Percentiles rank a stretch among this genome's conserved stretches.
Conservation (phyloP, 2,888 invertebrate genomes). For the Gymnocheta viridis region DNA sequence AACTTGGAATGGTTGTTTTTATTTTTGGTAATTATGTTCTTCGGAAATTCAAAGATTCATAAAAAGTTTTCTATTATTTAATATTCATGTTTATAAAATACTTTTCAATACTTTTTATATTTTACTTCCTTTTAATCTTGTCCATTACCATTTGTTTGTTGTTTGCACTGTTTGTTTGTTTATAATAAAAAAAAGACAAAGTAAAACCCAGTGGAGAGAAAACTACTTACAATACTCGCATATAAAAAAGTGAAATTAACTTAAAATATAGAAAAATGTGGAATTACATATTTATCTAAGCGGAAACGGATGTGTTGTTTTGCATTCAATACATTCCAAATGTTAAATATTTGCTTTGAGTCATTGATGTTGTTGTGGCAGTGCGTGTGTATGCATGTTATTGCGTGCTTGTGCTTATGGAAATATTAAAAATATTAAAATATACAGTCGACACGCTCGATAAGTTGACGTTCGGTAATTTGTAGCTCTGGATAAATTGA, state of each 20-base stretch:
- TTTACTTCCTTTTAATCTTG: neutral
- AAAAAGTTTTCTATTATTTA: neutral
- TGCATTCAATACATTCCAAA: slow-evolving; percentile 21
- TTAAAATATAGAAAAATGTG: neutral
- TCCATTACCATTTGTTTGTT: no score
- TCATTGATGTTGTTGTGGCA: neutral
- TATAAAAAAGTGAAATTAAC: neutral
- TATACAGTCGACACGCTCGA: no score
- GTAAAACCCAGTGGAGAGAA: no score
- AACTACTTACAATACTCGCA: neutral
- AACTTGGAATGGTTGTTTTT: neutral
- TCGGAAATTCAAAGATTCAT: neutral
- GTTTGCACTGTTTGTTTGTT: no score
- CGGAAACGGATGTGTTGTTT: slow-evolving; percentile 54
- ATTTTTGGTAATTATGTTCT: neutral
- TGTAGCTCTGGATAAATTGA: no score
- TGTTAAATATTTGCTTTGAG: neutral
- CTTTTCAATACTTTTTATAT: neutral
- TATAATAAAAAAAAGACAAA: neutral
- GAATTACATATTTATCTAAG: slow-evolving; percentile 37
- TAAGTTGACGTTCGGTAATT: no score
- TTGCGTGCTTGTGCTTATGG: neutral
- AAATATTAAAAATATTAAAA: no score
- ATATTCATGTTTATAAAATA: neutral
- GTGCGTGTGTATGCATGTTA: neutral